A percentile compares a stretch with the other conserved stretches of the same genome.
Evolutionary conservation across 2,888 invertebrate genomes (phyloP).

Genomic region (Meliscaeva auricollis): DNA sequence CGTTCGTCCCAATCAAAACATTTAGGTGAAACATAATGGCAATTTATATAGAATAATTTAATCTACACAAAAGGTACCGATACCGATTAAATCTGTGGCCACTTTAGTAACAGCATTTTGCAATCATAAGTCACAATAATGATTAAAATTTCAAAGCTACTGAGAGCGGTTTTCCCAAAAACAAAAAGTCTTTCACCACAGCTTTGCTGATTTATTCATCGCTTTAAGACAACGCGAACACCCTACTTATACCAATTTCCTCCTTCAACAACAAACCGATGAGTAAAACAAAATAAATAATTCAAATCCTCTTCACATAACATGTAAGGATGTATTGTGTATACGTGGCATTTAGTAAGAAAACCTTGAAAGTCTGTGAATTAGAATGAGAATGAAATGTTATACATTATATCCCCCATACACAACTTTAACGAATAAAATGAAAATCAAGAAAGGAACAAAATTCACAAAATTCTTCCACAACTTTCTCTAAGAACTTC

Average conservation of each 20-base stretch:
- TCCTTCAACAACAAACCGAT: background rate
- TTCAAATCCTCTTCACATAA: constrained; percentile 35
- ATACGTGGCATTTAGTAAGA: background rate
- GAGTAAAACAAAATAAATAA: constrained; percentile 62
- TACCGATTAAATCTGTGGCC: no score
- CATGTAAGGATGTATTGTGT: constrained; percentile 18
- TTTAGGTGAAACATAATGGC: no score
- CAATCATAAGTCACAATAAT: background rate
- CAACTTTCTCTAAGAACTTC: constrained; percentile 25
- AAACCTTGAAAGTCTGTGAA: constrained; percentile 27
- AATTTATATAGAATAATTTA: no score
- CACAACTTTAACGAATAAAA: constrained; percentile 25
- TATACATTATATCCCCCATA: constrained; percentile 5
- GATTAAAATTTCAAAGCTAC: background rate
- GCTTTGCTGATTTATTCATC: background rate
- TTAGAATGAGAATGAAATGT: background rate
- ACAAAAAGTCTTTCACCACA: background rate
- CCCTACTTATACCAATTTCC: background rate
- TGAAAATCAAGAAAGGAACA: constrained; percentile 4
- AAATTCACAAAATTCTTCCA: background rate
- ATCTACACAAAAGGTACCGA: no score
- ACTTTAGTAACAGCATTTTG: background rate
- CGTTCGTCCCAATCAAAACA: no score
- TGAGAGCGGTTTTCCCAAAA: background rate
- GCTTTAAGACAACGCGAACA: background rate